These are phyloP conservation scores for Cichladusa arquata DNA, from an alignment of 2,113 vertebrate species.

Conservation along the genomic window DNA sequence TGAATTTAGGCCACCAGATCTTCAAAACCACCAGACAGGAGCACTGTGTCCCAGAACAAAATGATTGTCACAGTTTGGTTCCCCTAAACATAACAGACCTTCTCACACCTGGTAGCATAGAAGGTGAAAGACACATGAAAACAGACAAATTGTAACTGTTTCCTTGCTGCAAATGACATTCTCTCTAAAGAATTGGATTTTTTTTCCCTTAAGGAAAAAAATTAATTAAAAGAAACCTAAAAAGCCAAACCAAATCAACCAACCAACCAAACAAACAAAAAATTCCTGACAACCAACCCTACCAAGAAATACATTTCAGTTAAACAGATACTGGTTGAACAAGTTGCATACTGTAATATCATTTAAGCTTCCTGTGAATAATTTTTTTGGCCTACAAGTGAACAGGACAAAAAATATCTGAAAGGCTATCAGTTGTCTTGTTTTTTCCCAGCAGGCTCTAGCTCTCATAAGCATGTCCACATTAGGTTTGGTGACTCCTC, in stretches of 20 bases:
- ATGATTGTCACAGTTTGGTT: slow-evolving; percentile 8
- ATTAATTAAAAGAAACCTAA: background rate
- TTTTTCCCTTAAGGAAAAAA: background rate
- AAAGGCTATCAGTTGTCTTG: background rate
- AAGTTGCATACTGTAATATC: background rate
- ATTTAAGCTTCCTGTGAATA: background rate
- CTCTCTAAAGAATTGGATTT: background rate
- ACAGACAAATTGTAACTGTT: background rate
- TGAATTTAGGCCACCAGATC: background rate
- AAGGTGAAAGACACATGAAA: background rate
- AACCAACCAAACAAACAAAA: background rate
- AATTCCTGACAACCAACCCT: background rate
- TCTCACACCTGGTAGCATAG: background rate
- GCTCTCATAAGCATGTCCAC: background rate
- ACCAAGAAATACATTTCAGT: background rate
- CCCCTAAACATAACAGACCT: background rate
- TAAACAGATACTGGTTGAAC: background rate
- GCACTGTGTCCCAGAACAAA: background rate
- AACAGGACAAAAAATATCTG: background rate
- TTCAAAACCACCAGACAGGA: background rate
- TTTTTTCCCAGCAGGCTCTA: background rate
- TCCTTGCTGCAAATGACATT: background rate
- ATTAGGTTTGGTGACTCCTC: background rate
- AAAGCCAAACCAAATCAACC: background rate
- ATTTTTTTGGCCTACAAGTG: background rate